These are phyloP conservation scores for Mechanitis mazaeus DNA, from an alignment of 2,888 invertebrate species.

Conservation along the genomic window DNA sequence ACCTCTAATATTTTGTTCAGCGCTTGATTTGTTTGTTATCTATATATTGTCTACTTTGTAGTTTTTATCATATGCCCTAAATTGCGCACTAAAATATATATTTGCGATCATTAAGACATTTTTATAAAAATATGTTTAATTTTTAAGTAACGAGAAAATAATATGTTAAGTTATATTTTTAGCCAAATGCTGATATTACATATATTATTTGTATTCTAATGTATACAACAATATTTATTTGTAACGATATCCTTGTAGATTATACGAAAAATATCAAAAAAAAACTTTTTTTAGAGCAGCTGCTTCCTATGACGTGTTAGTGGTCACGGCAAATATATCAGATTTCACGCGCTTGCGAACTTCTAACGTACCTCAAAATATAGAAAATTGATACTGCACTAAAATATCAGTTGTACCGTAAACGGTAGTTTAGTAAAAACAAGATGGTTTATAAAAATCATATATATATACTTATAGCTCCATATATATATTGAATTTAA, in stretches of 20 bases:
- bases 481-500: no score
- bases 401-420: background rate
- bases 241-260: slow-evolving; percentile 14
- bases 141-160: no score
- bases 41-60: slow-evolving; percentile 8
- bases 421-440: background rate
- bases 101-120: no score
- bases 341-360: slow-evolving; percentile 24
- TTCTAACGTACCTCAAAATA: background rate
- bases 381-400: background rate
- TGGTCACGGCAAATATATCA: slow-evolving; percentile 23
- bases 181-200: no score
- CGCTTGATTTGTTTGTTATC: background rate
- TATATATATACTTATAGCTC: no score
- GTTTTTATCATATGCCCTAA: no score
- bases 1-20: slow-evolving; percentile 23
- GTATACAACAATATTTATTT: background rate
- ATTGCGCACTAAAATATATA: no score
- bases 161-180: no score
- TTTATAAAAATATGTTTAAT: no score
- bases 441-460: no score
- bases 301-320: slow-evolving; percentile 32
- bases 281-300: slow-evolving; percentile 32
- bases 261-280: slow-evolving; percentile 5
- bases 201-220: no score